Conservation (phyloP, 2,888 invertebrate genomes). For the Odontocolon sp. region DNA sequence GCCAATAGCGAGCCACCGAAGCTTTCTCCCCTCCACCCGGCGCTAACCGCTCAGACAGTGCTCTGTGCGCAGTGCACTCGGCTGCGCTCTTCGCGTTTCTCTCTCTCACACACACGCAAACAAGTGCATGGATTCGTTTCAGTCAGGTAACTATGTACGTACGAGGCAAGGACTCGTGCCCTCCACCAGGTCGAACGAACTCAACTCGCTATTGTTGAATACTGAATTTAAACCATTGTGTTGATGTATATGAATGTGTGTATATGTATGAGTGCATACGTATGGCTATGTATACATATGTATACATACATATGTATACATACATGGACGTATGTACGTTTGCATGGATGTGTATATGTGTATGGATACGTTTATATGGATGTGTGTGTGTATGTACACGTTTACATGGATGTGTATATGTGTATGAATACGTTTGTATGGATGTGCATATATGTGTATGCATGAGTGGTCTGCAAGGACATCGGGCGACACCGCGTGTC, state of each 20-base stretch:
- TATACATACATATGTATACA: too few species aligned
- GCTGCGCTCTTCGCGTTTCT: background rate
- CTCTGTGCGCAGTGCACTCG: constrained; percentile 17
- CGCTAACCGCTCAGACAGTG: background rate
- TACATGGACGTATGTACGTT: background rate
- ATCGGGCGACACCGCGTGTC: background rate
- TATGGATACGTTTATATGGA: background rate
- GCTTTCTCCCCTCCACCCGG: constrained; percentile 14
- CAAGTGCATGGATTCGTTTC: background rate
- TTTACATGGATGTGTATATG: background rate
- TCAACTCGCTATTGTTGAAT: background rate
- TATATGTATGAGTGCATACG: too few species aligned
- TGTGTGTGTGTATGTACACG: background rate
- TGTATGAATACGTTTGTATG: background rate
- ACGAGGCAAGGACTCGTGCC: background rate
- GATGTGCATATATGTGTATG: background rate
- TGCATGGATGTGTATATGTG: background rate
- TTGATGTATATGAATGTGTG: too few species aligned
- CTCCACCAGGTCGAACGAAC: background rate
- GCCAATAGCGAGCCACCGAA: constrained; percentile 32
- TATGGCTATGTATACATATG: too few species aligned
- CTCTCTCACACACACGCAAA: constrained; percentile 2
- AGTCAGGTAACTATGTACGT: background rate
- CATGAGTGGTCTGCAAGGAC: constrained; percentile 1
- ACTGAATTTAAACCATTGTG: too few species aligned